Conservation (phyloP, 2,797 vertebrate species). For the Chelon labrosus region DNA sequence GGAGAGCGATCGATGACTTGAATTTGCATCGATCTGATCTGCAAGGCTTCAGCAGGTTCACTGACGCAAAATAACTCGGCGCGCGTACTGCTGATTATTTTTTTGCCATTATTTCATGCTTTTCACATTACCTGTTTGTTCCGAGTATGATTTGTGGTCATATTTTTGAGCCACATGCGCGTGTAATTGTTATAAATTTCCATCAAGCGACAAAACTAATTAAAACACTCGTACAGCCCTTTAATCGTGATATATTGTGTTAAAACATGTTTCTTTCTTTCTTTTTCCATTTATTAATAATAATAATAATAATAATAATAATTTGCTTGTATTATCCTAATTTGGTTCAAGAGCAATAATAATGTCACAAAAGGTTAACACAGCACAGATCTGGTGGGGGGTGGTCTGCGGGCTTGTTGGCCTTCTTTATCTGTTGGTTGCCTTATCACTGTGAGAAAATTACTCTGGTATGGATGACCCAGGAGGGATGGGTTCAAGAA, state of each 20-base stretch:
- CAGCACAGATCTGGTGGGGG: background rate
- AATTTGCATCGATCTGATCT: slow-evolving; percentile 8
- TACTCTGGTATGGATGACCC: slow-evolving; percentile 1
- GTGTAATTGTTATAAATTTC: background rate
- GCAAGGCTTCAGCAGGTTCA: slow-evolving; percentile 22
- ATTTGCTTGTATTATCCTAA: background rate
- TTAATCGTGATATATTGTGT: background rate
- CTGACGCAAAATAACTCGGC: background rate
- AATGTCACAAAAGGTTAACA: slow-evolving; percentile 19
- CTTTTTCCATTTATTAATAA: background rate
- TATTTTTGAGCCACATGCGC: background rate
- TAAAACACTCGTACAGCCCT: background rate
- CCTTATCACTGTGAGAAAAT: slow-evolving; percentile 41
- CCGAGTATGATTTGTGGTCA: background rate
- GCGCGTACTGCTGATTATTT: background rate
- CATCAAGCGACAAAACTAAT: background rate
- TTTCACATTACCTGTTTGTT: too few species aligned
- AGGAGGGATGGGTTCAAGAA: slow-evolving; percentile 8
- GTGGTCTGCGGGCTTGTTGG: background rate
- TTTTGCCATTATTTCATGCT: background rate
- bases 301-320: background rate
- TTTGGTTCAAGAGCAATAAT: background rate
- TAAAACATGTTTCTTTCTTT: background rate
- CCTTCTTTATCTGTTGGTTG: slow-evolving; percentile 13
- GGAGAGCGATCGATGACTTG: background rate